These are phyloP conservation scores for Atrina japonica DNA, from an alignment of 2,888 invertebrate species.

Conservation along the genomic window DNA sequence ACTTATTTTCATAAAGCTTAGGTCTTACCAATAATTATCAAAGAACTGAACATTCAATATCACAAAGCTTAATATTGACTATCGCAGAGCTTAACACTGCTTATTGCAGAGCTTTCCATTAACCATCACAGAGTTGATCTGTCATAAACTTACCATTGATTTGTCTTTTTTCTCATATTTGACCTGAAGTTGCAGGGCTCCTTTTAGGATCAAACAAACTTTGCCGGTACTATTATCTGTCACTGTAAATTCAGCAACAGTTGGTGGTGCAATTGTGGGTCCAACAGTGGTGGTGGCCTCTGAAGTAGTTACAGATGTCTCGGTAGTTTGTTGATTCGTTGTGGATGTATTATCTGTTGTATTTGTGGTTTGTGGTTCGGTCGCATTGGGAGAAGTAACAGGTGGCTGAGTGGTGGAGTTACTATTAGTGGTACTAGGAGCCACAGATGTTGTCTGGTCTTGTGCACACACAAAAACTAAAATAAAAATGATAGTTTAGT, in stretches of 20 bases:
- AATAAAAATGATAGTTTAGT: neutral
- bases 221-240: neutral
- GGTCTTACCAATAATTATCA: too few species aligned
- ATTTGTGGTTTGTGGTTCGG: neutral
- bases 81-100: too few species aligned
- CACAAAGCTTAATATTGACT: too few species aligned
- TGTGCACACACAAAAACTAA: constrained; percentile 12
- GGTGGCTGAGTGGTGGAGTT: constrained; percentile 2
- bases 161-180: too few species aligned
- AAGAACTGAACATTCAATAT: too few species aligned
- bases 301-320: neutral
- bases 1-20: too few species aligned
- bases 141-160: too few species aligned
- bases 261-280: constrained; percentile 9
- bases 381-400: neutral
- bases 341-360: constrained; percentile 2
- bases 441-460: constrained; percentile 18
- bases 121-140: too few species aligned
- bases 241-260: constrained; percentile 3
- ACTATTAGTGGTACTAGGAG: neutral
- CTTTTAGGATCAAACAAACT: constrained; percentile 29
- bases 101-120: too few species aligned
- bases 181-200: constrained; percentile 10
- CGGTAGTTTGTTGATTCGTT: neutral
- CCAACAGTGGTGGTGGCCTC: constrained; percentile 10